These are phyloP conservation scores for Lanistes nyassanus DNA, from an alignment of 1,140 invertebrate species.

Conservation along the genomic window DNA sequence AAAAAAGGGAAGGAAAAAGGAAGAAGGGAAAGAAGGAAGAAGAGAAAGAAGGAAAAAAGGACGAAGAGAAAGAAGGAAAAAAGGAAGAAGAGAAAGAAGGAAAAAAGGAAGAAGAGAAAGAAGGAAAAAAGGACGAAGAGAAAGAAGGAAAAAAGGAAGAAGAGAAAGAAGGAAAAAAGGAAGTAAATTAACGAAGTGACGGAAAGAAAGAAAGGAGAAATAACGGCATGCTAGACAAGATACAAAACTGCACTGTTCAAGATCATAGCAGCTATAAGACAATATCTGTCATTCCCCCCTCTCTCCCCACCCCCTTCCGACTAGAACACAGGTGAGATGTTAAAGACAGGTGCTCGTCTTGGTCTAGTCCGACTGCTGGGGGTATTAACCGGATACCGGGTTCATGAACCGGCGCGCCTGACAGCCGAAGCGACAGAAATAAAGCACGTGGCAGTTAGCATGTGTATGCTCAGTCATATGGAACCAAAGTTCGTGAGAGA, in stretches of 20 bases:
- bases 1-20: not conserved
- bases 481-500: too few relatives aligned
- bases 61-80: not conserved
- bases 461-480: too few relatives aligned
- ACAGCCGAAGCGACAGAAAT: too few relatives aligned
- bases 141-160: not conserved
- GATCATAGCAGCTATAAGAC: too few relatives aligned
- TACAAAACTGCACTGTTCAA: not conserved
- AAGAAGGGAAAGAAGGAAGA: not conserved
- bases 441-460: too few relatives aligned
- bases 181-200: not conserved
- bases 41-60: constrained; percentile 12
- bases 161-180: constrained; percentile 3
- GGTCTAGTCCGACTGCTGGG: too few relatives aligned
- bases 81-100: not conserved
- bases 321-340: not conserved
- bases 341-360: too few relatives aligned
- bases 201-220: not conserved
- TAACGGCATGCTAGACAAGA: not conserved
- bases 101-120: constrained; percentile 1
- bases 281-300: too few relatives aligned
- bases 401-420: too few relatives aligned
- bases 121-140: not conserved
- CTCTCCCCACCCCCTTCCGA: too few relatives aligned
- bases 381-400: too few relatives aligned